Evolutionary conservation across 2,888 invertebrate species (phyloP), one percentile per base, ranked within the genome.

Genomic region (Idaea aversata): DNA sequence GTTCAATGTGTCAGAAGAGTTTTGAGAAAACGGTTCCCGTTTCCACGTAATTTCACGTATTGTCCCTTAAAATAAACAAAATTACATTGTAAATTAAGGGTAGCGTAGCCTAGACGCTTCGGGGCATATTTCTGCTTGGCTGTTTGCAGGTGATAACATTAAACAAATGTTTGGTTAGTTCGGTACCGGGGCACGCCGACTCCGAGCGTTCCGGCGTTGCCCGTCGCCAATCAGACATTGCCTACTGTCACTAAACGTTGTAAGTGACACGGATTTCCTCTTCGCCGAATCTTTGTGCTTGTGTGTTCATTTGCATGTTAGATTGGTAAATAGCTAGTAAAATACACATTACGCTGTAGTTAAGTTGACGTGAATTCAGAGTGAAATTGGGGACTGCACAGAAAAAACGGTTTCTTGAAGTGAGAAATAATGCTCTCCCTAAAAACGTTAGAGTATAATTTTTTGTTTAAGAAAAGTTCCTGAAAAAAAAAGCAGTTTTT

Each of bases 101-200:
- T 79, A 82, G 82, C 77, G 80, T 81, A 81, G 77, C 71, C 72
- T 85, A 84, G 86, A 80, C 75, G 89, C 89, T 90, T 90, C 79
- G 81, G 82, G 79, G 87, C 88, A 84, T 86, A 85, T 87, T 84
- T 89, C 80, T 84, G 90, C 90, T 91, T 88, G 82, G 87, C 88
- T 87, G 83, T 87, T 91, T 90, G 82, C 91, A 93, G 91, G 90
- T 91, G 91, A 92, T 93, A 91, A 93, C 88, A 92, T 90, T 80
- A 91, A 91, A 88, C 86, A 88, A 91, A 91, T 93, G 90, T 92
- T 92, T 91, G 88, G 86, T 90, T 93, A 93, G 93, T 92, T 90
- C 93, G 93, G 75, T 93, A 93, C 87, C 90, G 91, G 74, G 90
- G 87, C 76, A 81, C 90, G 66, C 72, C 70, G 68, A 74, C 66